Evolutionary conservation across 2,888 invertebrate species (phyloP).

Genomic region (Epistrophe grossulariae): DNA sequence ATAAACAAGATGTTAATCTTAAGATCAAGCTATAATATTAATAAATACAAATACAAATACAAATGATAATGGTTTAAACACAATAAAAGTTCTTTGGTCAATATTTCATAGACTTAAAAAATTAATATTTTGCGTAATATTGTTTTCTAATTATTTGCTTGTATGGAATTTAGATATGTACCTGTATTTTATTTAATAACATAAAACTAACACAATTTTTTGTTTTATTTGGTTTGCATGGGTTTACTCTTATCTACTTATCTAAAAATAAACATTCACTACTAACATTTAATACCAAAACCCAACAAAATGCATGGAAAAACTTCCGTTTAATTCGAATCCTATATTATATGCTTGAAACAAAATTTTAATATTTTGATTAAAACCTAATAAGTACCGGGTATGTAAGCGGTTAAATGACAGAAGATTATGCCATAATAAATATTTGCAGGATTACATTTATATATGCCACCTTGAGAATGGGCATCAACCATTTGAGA

Average conservation of each 20-base stretch:
- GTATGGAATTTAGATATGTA: not conserved
- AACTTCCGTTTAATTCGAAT: slow-evolving; percentile 2
- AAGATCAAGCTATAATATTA: too few species aligned
- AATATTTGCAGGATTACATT: slow-evolving; percentile 78
- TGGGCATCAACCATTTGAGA: slow-evolving; percentile 69
- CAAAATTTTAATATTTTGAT: slow-evolving; percentile 9
- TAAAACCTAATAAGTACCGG: slow-evolving; percentile 40
- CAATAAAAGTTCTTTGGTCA: too few species aligned
- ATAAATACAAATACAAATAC: too few species aligned
- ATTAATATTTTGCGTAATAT: too few species aligned
- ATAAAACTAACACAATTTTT: slow-evolving; percentile 32
- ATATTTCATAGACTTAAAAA: too few species aligned
- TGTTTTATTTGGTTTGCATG: slow-evolving; percentile 56
- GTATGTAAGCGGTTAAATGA: slow-evolving; percentile 66
- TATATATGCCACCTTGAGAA: slow-evolving; percentile 76
- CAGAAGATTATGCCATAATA: slow-evolving; percentile 73
- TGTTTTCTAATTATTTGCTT: not conserved
- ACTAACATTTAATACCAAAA: slow-evolving; percentile 39
- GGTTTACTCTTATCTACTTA: slow-evolving; percentile 34
- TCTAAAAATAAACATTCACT: slow-evolving; percentile 35
- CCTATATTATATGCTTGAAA: slow-evolving; percentile 28
- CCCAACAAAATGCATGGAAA: slow-evolving; percentile 42
- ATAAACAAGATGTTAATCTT: too few species aligned
- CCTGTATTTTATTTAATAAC: not conserved
- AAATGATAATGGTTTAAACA: too few species aligned